Percentiles rank a stretch among this genome's conserved stretches.
These are phyloP conservation scores for Microdon myrmicae DNA, from an alignment of 2,888 invertebrate species.

Conservation along the genomic window DNA sequence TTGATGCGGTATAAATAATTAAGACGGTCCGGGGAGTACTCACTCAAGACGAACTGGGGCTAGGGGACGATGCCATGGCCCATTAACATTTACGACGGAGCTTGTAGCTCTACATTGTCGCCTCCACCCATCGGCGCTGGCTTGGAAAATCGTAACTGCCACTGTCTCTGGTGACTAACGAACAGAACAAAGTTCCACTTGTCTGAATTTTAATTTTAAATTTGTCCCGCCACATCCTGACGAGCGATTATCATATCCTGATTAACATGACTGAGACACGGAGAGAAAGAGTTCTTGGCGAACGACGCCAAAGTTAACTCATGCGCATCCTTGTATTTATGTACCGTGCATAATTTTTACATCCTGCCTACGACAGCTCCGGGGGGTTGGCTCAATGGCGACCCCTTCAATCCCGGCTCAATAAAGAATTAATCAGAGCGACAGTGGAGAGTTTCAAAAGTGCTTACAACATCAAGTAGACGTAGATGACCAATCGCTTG, in stretches of 20 bases:
- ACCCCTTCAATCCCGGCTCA: constrained; percentile 31
- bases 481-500: constrained; percentile 48
- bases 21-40: constrained; percentile 17
- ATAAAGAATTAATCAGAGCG: constrained; percentile 51
- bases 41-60: constrained; percentile 30
- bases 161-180: constrained; percentile 52
- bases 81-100: constrained; percentile 48
- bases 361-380: not conserved
- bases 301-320: constrained; percentile 28
- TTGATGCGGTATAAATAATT: constrained; percentile 51
- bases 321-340: constrained; percentile 34
- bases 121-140: constrained; percentile 25
- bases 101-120: not conserved
- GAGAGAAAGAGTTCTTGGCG: constrained; percentile 20
- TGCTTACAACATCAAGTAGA: constrained; percentile 66
- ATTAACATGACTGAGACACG: constrained; percentile 63
- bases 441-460: constrained; percentile 62
- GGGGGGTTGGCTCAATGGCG: constrained; percentile 9
- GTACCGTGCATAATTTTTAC: constrained; percentile 33
- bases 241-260: constrained; percentile 68
- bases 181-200: constrained; percentile 50
- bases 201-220: constrained; percentile 52
- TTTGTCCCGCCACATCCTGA: constrained; percentile 53
- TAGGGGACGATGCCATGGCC: constrained; percentile 28
- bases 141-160: constrained; percentile 49